phyloP scores from a whole-genome alignment of 2,113 vertebrate species.

The Marcusenius ussheri region DNA sequence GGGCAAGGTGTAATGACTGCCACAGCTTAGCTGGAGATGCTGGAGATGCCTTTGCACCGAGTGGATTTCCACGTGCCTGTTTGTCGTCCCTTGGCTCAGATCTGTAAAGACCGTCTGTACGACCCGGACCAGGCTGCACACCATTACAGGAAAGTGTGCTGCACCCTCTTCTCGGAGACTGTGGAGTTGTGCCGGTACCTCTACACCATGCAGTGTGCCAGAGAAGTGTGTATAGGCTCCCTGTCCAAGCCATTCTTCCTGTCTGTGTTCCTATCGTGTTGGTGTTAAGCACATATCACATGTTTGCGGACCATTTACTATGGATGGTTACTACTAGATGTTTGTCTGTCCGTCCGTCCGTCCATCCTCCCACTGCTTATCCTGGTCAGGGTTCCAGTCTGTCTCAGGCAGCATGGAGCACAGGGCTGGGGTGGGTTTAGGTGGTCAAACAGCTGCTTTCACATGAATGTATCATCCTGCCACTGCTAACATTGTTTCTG shows the following conservation, averaged over 20 bases:
- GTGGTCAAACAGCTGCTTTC: neutral
- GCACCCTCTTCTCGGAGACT: constrained; percentile 49
- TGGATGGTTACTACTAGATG: neutral
- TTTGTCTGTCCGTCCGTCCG: neutral
- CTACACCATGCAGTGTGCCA: constrained; percentile 45
- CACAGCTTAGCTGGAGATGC: neutral
- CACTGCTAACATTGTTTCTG: neutral
- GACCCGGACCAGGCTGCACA: constrained; percentile 44
- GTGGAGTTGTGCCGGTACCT: constrained; percentile 52
- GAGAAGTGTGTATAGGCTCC: constrained; percentile 20
- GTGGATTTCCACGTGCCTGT: neutral
- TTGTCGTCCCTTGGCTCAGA: constrained; percentile 34
- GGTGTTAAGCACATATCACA: neutral
- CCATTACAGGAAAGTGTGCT: constrained; percentile 52
- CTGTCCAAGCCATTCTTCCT: neutral
- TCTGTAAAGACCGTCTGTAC: constrained; percentile 50
- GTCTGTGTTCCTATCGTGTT: neutral
- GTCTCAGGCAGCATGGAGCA: neutral
- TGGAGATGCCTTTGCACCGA: neutral
- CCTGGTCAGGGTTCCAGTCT: neutral
- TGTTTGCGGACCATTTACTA: neutral
- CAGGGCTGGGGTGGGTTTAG: neutral
- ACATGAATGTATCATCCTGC: neutral
- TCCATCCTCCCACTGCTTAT: neutral
- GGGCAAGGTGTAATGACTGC: neutral